Base-by-base conservation (phyloP, 2,888 invertebrate genomes). In the Strigamia maritima region DNA sequence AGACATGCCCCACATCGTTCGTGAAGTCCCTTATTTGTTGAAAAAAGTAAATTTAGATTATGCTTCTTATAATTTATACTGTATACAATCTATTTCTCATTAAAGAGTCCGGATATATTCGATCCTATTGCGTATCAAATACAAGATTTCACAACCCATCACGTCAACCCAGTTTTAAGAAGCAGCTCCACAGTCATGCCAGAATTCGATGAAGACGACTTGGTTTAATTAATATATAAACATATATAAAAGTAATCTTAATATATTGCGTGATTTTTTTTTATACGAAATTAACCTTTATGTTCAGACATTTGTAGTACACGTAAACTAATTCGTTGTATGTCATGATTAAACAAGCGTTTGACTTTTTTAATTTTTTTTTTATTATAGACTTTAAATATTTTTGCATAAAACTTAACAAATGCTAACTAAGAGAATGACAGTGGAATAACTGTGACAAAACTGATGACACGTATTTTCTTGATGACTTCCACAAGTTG, bases 1-100 rank as follows among this genome's bases (percentile, higher is more conserved):
- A 75, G 88, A 89, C 83, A 89, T 89, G 89, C 86, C 87, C 78
- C 86, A 87, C 79, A 89, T 90, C 82, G 86, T 87, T 76, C 86
- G 85, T 82, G 88, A 88, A 80, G 87, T 87, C 84, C 89, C 89
- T 19, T 85, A 84, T 81, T 86, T 90, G 81, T 85, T 89, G 80
- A 87, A 89, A 82, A 89, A 89, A 87, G 89, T 89, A 22, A 28
- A 16, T 75, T 31, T 24, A 12, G 31, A 26, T 14, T 14, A 74
- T 8, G 6, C 6, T 8, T 19, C 12, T 12, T 12, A 6, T 74
- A 74, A 74, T 19, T 16, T 14, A 74, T 3, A 14, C 6, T 22
- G 8, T 22, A 19, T 74, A 6, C 10, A 6, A 74, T 79, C 1
- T 40, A n/a, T 38, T 22, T 54, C 7, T 78, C 16, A 26, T 79